Evolutionary conservation across 1,140 invertebrate species (phyloP).

Genomic region (Ips nitidus): DNA sequence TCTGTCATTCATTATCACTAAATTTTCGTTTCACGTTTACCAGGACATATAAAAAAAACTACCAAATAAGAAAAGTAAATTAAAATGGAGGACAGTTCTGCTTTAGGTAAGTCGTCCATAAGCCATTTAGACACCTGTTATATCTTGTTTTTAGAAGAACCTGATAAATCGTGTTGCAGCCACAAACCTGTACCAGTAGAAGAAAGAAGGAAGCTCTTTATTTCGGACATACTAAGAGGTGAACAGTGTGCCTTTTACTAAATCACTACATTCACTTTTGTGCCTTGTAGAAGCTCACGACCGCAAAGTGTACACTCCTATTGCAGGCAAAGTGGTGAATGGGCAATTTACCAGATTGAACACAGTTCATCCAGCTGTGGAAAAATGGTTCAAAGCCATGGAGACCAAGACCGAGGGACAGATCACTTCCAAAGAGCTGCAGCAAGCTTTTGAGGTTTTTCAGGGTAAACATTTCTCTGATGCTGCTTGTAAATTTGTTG

Average conservation of each 20-base stretch:
- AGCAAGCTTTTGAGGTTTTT: conserved; percentile 46
- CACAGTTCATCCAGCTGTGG: conserved; percentile 35
- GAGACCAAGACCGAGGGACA: conserved; percentile 42
- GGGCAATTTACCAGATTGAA: conserved; percentile 11
- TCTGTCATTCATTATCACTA: too few relatives aligned
- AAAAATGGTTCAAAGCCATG: conserved; percentile 40
- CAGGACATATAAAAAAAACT: too few relatives aligned
- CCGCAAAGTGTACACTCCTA: conserved; percentile 8
- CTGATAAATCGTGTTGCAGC: conserved; percentile 17
- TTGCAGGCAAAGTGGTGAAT: conserved; percentile 4
- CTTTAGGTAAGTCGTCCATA: too few relatives aligned
- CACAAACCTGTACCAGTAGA: neutral
- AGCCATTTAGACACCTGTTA: too few relatives aligned
- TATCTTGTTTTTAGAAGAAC: neutral
- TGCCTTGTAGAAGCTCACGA: conserved; percentile 13
- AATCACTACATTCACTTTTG: neutral
- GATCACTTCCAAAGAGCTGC: conserved; percentile 45
- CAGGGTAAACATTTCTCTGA: conserved; percentile 48
- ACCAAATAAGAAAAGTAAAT: too few relatives aligned
- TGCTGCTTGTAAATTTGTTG: conserved; percentile 47
- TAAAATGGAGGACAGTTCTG: too few relatives aligned
- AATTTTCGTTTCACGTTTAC: too few relatives aligned
- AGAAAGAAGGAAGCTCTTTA: conserved; percentile 18
- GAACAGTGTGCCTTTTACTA: neutral
- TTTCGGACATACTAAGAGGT: conserved; percentile 25